Evolutionary conservation across 2,888 invertebrate genomes (phyloP).

Genomic region (Heliconius ismenius): DNA sequence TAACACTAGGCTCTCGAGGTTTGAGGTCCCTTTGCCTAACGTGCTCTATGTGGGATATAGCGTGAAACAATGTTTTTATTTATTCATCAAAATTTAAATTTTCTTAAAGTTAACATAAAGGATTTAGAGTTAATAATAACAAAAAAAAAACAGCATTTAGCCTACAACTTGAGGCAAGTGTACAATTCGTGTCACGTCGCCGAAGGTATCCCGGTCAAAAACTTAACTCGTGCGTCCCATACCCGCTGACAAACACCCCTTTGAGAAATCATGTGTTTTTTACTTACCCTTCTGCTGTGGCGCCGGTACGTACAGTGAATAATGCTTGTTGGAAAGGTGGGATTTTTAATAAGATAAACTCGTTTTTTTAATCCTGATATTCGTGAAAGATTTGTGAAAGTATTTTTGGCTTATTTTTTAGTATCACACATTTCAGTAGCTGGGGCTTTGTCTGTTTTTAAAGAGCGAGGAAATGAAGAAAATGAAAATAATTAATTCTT

Average conservation of each 20-base stretch:
- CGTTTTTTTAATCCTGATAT: not conserved
- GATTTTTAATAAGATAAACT: constrained; percentile 49
- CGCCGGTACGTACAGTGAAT: constrained; percentile 49
- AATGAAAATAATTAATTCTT: too few relatives aligned
- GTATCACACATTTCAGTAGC: too few relatives aligned
- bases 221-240: constrained; percentile 75
- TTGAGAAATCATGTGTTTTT: constrained; percentile 77
- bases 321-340: constrained; percentile 50
- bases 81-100: not conserved
- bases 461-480: not conserved
- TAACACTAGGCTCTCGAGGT: too few relatives aligned
- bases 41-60: not conserved
- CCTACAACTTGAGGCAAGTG: constrained; percentile 45
- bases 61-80: not conserved
- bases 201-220: constrained; percentile 78
- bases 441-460: not conserved
- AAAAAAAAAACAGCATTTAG: not conserved
- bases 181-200: constrained; percentile 72
- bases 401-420: not conserved
- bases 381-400: not conserved
- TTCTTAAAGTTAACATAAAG: not conserved
- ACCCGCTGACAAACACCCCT: constrained; percentile 69
- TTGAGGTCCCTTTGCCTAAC: too few relatives aligned
- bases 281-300: constrained; percentile 59
- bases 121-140: not conserved